Conservation (phyloP, 2,888 invertebrate species). For the Rugalucina vietnamica region DNA sequence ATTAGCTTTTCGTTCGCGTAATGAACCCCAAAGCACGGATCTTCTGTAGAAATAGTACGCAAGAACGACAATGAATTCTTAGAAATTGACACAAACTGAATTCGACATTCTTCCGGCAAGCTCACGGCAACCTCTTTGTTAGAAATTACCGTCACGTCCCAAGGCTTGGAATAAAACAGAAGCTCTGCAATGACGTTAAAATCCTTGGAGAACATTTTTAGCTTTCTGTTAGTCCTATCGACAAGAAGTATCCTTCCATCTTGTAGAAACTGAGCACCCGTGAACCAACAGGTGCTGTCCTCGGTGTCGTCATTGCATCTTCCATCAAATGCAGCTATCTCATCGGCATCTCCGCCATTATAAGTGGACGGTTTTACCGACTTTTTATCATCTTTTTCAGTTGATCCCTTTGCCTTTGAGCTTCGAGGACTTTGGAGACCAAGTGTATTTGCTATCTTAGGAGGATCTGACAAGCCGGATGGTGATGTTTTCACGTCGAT, state of each 20-base stretch:
- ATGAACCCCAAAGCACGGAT: conserved; percentile 65
- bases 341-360: conserved; percentile 51
- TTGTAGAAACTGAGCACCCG: conserved; percentile 62
- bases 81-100: conserved; percentile 57
- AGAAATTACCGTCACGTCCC: conserved; percentile 64
- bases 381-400: conserved; percentile 49
- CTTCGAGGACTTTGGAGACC: conserved; percentile 33
- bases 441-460: conserved; percentile 45
- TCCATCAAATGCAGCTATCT: conserved; percentile 59
- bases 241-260: conserved; percentile 65
- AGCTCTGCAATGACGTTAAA: conserved; percentile 48
- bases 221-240: conserved; percentile 65
- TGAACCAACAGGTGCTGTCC: conserved; percentile 64
- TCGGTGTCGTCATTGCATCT: conserved; percentile 51
- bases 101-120: conserved; percentile 64
- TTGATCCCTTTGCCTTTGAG: conserved; percentile 8
- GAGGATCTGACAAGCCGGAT: conserved; percentile 59
- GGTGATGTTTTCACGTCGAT: conserved; percentile 60
- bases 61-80: conserved; percentile 32
- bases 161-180: conserved; percentile 62
- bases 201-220: conserved; percentile 63
- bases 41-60: conserved; percentile 57
- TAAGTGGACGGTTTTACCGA: conserved; percentile 59
- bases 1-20: conserved; percentile 60
- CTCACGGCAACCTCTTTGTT: conserved; percentile 64